These are phyloP conservation scores for Physeter macrocephalus DNA, from an alignment of 2,113 vertebrate genomes.

Conservation along the genomic window DNA sequence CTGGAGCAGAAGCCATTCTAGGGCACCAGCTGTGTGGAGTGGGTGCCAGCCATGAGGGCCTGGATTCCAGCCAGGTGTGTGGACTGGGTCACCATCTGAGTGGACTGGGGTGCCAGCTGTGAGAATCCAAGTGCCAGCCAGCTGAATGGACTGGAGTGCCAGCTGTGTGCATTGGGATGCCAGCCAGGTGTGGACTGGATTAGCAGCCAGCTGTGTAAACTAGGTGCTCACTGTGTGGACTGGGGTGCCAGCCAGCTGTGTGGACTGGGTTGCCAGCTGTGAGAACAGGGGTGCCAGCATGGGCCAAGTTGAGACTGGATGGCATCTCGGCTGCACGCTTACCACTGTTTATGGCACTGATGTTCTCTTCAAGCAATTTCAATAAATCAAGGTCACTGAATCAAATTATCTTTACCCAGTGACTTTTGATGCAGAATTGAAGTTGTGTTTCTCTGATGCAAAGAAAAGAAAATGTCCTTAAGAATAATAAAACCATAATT, in stretches of 20 bases:
- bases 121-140: background rate
- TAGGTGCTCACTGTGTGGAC: background rate
- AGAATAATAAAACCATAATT: conserved; percentile 33
- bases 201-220: background rate
- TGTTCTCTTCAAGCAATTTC: conserved; percentile 15
- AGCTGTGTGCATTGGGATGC: background rate
- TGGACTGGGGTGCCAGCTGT: background rate
- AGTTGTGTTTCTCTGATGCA: background rate
- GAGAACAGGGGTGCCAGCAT: background rate
- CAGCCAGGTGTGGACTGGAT: background rate
- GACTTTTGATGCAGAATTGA: conserved; percentile 19
- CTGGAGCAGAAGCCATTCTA: background rate
- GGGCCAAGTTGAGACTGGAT: background rate
- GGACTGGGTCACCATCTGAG: background rate
- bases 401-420: background rate
- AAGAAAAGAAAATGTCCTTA: conserved; percentile 21
- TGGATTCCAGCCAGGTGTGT: background rate
- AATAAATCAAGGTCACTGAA: conserved; percentile 38
- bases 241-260: background rate
- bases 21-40: background rate
- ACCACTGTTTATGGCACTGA: background rate
- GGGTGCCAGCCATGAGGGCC: background rate
- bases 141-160: background rate
- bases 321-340: background rate
- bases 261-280: background rate